Evolutionary conservation across 2,888 invertebrate species (phyloP).

Genomic region (Drosophila gaucha): DNA sequence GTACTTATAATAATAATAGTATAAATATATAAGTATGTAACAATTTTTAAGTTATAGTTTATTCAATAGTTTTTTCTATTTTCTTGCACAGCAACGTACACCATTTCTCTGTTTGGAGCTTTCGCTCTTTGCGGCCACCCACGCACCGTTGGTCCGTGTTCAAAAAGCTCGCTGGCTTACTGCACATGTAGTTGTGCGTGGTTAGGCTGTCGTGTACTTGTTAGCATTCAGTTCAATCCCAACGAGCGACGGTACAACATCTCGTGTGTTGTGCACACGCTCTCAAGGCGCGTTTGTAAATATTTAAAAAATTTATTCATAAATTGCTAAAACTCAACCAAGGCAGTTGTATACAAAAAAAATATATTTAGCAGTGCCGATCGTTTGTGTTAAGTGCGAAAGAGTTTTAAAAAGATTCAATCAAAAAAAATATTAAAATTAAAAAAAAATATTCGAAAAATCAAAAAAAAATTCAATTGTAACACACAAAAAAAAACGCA

Average conservation of each 20-base stretch:
- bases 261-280: constrained; percentile 62
- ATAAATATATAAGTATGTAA: background rate
- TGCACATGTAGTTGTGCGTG: constrained; percentile 60
- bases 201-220: constrained; percentile 58
- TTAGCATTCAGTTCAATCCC: constrained; percentile 77
- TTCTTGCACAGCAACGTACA: constrained; percentile 21
- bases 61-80: constrained; percentile 7
- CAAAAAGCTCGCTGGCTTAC: constrained; percentile 56
- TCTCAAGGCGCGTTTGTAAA: constrained; percentile 73
- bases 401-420: constrained; percentile 12
- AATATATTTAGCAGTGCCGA: constrained; percentile 17
- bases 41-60: background rate
- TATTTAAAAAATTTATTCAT: constrained; percentile 74
- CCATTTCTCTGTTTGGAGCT: constrained; percentile 24
- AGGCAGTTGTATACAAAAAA: constrained; percentile 26
- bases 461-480: constrained; percentile 39
- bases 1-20: background rate
- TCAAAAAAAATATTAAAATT: constrained; percentile 27
- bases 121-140: constrained; percentile 62
- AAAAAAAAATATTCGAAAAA: constrained; percentile 38
- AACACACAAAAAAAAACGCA: constrained; percentile 32
- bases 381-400: constrained; percentile 44
- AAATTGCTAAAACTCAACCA: constrained; percentile 51
- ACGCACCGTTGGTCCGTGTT: constrained; percentile 44
- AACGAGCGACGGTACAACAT: constrained; percentile 75